These are phyloP conservation scores for Erythrocebus patas DNA, from an alignment of 2,113 vertebrate genomes.

Conservation along the genomic window DNA sequence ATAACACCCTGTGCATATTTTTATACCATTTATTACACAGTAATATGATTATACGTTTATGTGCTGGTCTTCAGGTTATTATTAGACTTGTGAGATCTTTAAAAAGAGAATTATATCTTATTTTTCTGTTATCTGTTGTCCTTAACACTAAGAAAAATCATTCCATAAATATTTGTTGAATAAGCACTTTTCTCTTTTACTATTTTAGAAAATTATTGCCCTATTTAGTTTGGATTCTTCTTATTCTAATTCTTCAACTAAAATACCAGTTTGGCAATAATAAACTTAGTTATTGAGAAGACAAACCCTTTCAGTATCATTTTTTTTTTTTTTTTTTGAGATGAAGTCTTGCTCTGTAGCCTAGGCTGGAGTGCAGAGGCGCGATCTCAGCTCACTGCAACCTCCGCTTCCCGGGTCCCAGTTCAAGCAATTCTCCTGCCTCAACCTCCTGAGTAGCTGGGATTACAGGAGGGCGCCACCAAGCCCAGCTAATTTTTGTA, in stretches of 20 bases:
- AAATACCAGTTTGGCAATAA: neutral
- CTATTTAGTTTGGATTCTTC: neutral
- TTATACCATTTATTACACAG: neutral
- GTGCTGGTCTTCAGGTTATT: neutral
- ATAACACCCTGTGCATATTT: neutral
- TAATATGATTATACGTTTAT: neutral
- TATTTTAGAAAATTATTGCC: neutral
- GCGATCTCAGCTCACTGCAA: rapidly evolving
- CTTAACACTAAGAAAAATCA: neutral
- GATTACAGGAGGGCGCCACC: too few relatives aligned
- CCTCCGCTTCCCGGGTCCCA: too few relatives aligned
- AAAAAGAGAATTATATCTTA: neutral
- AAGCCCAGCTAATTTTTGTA: too few relatives aligned
- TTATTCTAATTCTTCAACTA: neutral
- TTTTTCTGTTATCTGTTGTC: neutral
- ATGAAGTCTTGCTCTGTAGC: too few relatives aligned
- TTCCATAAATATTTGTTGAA: neutral
- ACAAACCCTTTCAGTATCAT: neutral
- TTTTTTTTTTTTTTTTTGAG: neutral
- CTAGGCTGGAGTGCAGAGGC: too few relatives aligned
- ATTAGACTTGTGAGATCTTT: neutral
- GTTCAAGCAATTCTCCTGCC: too few relatives aligned
- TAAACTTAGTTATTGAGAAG: constrained; percentile 27
- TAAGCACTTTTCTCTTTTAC: neutral
- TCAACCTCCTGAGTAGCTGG: too few relatives aligned